Conservation (phyloP, 2,888 invertebrate genomes). For the Taenaris catops region DNA sequence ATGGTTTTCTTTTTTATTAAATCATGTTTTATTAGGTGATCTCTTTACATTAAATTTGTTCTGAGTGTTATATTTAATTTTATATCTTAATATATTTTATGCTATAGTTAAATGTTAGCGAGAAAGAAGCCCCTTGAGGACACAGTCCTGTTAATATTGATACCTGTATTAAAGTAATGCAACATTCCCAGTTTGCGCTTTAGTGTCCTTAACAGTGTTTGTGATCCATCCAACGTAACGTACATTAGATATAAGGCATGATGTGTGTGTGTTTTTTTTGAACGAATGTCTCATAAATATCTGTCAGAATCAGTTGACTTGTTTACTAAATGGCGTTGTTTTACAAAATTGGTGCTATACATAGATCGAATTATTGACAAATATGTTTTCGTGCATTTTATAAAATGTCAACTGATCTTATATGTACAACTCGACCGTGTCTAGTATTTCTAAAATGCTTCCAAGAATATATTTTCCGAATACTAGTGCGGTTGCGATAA, state of each 20-base stretch:
- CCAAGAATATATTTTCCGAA: slow-evolving; percentile 24
- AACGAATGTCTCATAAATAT: slow-evolving; percentile 32
- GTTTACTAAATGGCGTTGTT: slow-evolving; percentile 36
- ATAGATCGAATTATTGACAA: slow-evolving; percentile 19
- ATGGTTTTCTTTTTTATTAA: slow-evolving; percentile 49
- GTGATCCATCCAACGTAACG: slow-evolving; percentile 74
- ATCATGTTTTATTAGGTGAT: slow-evolving; percentile 58
- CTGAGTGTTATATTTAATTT: slow-evolving; percentile 47
- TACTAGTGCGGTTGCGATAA: slow-evolving; percentile 12
- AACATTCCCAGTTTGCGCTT: slow-evolving; percentile 77
- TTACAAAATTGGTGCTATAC: slow-evolving; percentile 33
- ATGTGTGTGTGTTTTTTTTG: slow-evolving; percentile 69
- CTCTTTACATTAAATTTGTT: slow-evolving; percentile 64
- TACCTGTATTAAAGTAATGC: slow-evolving; percentile 72
- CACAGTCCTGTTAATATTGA: slow-evolving; percentile 60
- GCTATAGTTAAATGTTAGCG: slow-evolving; percentile 57
- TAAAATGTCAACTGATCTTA: slow-evolving; percentile 44
- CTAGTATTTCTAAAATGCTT: slow-evolving; percentile 40
- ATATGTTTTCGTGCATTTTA: slow-evolving; percentile 24
- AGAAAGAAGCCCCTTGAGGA: slow-evolving; percentile 35
- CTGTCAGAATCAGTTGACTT: slow-evolving; percentile 44
- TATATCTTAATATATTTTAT: slow-evolving; percentile 60
- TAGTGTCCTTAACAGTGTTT: slow-evolving; percentile 71
- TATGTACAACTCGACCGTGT: slow-evolving; percentile 43
- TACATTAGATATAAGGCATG: slow-evolving; percentile 67